phyloP scores from a whole-genome alignment of 2,797 vertebrate genomes.

The Gallirallus australis region DNA sequence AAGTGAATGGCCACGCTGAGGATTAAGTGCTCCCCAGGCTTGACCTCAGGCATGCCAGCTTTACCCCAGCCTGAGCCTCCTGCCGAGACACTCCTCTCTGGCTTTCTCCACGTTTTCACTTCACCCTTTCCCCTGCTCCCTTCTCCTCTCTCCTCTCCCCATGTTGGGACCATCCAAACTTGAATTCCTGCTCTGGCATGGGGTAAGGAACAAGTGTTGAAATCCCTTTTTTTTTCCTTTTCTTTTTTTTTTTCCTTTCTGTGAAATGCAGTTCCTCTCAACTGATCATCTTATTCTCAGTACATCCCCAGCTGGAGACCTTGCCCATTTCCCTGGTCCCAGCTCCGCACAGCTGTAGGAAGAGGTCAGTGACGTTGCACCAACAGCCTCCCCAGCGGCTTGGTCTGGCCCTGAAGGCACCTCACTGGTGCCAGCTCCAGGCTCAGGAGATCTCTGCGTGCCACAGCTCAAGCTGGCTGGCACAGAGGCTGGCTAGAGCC shows the following conservation, averaged over 20 bases:
- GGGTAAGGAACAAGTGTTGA: background rate
- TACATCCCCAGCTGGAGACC: background rate
- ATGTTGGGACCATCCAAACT: background rate
- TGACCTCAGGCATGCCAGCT: conserved; percentile 9
- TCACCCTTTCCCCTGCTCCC: background rate
- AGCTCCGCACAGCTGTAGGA: background rate
- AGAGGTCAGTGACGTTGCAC: background rate
- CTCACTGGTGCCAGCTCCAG: background rate
- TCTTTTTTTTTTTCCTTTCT: background rate
- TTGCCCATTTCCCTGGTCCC: background rate
- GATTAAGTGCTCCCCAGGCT: background rate
- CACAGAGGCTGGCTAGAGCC: background rate
- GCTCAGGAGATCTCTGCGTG: background rate
- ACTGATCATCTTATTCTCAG: background rate
- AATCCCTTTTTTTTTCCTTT: background rate
- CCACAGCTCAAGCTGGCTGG: background rate
- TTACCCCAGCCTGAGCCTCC: background rate
- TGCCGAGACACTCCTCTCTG: rapidly evolving
- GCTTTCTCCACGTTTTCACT: background rate
- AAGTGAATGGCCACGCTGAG: conserved; percentile 19
- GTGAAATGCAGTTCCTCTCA: background rate
- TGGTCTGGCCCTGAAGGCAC: background rate
- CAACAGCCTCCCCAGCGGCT: background rate
- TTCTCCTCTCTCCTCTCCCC: background rate
- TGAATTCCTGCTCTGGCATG: background rate